These are phyloP conservation scores for Diadumene lineata DNA, from an alignment of 92 coral and sea anemone species.

Conservation along the genomic window DNA sequence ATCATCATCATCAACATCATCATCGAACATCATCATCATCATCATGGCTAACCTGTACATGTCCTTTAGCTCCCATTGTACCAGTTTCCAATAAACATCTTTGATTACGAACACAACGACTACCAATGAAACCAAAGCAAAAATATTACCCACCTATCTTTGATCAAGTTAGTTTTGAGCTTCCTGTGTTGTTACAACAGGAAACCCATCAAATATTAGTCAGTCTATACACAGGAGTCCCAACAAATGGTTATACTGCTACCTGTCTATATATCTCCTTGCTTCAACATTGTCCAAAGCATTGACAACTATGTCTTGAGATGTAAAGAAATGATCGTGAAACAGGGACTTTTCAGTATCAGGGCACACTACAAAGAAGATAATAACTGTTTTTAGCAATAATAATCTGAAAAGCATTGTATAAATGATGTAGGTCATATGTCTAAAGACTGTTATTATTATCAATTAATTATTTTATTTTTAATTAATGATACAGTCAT, in stretches of 20 bases:
- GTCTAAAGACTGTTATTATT: too few species aligned
- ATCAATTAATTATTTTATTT: too few species aligned
- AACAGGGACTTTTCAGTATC: slow-evolving; percentile 82
- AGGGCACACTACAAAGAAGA: slow-evolving; percentile 64
- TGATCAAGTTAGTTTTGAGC: background rate
- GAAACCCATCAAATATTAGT: too few species aligned
- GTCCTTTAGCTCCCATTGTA: slow-evolving; percentile 99
- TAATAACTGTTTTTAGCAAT: too few species aligned
- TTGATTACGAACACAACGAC: slow-evolving; percentile 94
- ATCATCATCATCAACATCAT: background rate
- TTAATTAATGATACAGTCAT: too few species aligned
- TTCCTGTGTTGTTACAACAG: background rate
- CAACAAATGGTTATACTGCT: background rate
- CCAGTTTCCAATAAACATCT: slow-evolving; percentile 93
- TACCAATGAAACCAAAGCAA: slow-evolving; percentile 9
- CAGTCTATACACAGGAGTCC: background rate
- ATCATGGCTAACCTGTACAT: slow-evolving; percentile 73
- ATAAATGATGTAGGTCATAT: too few species aligned
- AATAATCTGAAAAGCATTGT: too few species aligned
- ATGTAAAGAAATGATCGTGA: slow-evolving; percentile 77
- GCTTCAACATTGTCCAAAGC: slow-evolving; percentile 98
- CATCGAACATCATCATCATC: background rate
- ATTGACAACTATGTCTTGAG: slow-evolving; percentile 82
- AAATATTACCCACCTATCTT: background rate
- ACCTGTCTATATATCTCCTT: slow-evolving; percentile 93